A percentile compares a stretch with the other conserved stretches of the same genome.
These are phyloP conservation scores for Eupsilia transversa DNA, from an alignment of 2,888 invertebrate species.

Conservation along the genomic window DNA sequence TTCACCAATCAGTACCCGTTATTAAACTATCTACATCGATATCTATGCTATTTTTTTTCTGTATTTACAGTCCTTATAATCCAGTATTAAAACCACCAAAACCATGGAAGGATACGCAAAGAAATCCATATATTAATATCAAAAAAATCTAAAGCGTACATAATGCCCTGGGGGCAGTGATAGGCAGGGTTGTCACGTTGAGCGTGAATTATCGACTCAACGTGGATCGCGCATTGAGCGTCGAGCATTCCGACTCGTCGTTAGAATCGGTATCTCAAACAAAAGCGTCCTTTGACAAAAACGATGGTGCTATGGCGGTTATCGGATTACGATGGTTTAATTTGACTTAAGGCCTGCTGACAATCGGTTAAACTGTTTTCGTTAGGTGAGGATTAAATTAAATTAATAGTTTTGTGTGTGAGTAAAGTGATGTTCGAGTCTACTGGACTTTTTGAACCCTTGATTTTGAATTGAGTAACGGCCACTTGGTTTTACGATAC, in stretches of 20 bases:
- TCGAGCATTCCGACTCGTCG: slow-evolving; percentile 19
- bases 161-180: slow-evolving; percentile 52
- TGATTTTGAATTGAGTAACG: neutral
- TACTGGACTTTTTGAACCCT: neutral
- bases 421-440: neutral
- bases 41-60: neutral
- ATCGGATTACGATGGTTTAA: slow-evolving; percentile 45
- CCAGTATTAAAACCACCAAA: neutral
- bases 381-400: slow-evolving; percentile 18
- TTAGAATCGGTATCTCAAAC: slow-evolving; percentile 52
- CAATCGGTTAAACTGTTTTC: slow-evolving; percentile 31
- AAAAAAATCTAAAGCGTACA: slow-evolving; percentile 41
- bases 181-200: slow-evolving; percentile 50
- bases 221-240: slow-evolving; percentile 45
- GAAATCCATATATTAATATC: slow-evolving; percentile 20
- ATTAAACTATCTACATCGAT: neutral
- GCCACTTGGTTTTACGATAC: neutral
- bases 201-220: slow-evolving; percentile 60
- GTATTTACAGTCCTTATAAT: neutral
- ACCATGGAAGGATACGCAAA: neutral
- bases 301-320: slow-evolving; percentile 26
- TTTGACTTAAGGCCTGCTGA: slow-evolving; percentile 17
- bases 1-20: no score
- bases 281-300: slow-evolving; percentile 44
- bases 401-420: slow-evolving; percentile 25